Evolutionary conservation across 2,888 invertebrate species (phyloP), one percentile per base, ranked within the genome.

Genomic region (Eupithecia inturbata): DNA sequence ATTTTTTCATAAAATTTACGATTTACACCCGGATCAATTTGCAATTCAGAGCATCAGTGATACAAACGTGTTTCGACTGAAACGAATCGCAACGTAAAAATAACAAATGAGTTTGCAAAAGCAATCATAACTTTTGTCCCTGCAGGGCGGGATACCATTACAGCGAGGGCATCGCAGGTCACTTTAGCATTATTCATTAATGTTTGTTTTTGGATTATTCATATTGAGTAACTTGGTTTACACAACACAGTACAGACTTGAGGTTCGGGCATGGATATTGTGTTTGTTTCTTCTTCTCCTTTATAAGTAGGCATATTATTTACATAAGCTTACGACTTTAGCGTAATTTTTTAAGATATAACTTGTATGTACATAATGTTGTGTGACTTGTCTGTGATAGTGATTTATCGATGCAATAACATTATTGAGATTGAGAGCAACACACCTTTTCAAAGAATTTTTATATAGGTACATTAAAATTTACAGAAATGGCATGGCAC

Each of bases 61-160:
- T 78, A 78, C 77, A 78, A 79, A 79, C 79, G 77, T 80, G 79
- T 81, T 78, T 49, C 73, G 75, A 78, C 79, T 75, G 77, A 75
- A 79, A 79, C 78, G 79, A 80, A 79, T 78, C 78, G 81, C 76
- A 77, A 78, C 80, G 80, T 79, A 80, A 81, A 81, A 81, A 81
- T 80, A 80, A 79, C 80, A 78, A 79, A 80, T 80, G 81, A 81
- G 80, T 80, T 81, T 78, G 76, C 71, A 71, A 81, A 80, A 81
- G 81, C 78, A 81, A 81, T 81, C 81, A 80, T 77, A 81, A 81
- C 80, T 81, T 81, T 68, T 71, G 77, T 81, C 79, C 80, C 80
- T 78, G 76, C 77, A 80, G 79, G 79, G 80, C 75, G 39, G 69
- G 70, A 68, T 72, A 70, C 67, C 71, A 73, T 77, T 79, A 79